Conservation (phyloP, 2,797 vertebrate species). For the Propithecus perrieri region DNA sequence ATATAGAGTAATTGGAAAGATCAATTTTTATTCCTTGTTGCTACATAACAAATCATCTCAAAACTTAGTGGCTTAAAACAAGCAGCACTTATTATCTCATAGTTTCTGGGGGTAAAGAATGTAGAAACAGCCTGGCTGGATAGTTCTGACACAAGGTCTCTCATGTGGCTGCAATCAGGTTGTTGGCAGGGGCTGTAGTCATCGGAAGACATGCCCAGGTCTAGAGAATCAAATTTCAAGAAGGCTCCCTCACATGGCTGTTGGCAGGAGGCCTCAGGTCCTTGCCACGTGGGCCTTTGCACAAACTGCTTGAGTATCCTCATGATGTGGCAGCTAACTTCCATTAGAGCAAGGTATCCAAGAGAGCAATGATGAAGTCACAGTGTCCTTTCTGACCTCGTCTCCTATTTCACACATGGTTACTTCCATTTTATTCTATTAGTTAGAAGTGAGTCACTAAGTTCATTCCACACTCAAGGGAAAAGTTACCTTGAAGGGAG, state of each 20-base stretch:
- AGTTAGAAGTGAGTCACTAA: slow-evolving; percentile 49
- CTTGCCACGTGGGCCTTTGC: not conserved
- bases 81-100: not conserved
- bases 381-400: not conserved
- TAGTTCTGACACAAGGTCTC: not conserved
- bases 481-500: not conserved
- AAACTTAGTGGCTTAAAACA: not conserved
- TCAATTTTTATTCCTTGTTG: not conserved
- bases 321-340: not conserved
- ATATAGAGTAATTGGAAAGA: not conserved
- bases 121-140: not conserved
- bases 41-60: not conserved
- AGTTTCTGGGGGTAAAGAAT: not conserved
- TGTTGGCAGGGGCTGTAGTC: not conserved
- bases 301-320: not conserved
- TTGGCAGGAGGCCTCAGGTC: not conserved
- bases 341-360: not conserved
- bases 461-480: not conserved
- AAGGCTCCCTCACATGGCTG: not conserved
- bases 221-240: not conserved
- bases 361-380: not conserved
- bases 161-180: not conserved
- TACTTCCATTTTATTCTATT: slow-evolving; percentile 36
- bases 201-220: not conserved
- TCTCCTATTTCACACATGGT: slow-evolving; percentile 13